Percentiles rank a stretch among this genome's conserved stretches.
phyloP scores from a whole-genome alignment of 2,113 vertebrate genomes.

The Halcyon senegalensis region DNA sequence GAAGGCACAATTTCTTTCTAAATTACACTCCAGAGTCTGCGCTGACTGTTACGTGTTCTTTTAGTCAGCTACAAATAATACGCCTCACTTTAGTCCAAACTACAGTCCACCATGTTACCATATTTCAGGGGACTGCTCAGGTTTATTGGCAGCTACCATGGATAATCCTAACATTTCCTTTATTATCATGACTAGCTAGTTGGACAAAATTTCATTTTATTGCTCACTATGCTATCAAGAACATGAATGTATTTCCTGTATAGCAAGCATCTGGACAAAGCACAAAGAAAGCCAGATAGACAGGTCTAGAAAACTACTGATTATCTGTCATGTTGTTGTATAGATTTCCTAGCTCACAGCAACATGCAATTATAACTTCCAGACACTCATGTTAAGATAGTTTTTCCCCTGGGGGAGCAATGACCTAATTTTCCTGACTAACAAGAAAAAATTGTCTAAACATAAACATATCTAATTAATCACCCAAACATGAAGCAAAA shows the following conservation, averaged over 20 bases:
- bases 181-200: background rate
- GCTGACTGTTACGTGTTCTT: background rate
- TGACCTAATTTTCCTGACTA: background rate
- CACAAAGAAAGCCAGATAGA: background rate
- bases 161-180: background rate
- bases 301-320: slow-evolving; percentile 1
- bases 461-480: background rate
- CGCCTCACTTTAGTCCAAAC: background rate
- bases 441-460: background rate
- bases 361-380: background rate
- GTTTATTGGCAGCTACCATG: background rate
- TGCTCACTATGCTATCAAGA: background rate
- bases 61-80: background rate
- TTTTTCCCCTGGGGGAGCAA: background rate
- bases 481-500: background rate
- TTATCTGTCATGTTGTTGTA: background rate
- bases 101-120: background rate
- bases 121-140: background rate
- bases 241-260: background rate
- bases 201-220: slow-evolving; percentile 1
- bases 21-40: background rate
- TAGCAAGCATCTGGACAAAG: background rate
- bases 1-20: background rate
- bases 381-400: background rate
- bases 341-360: slow-evolving; percentile 2